Conservation (phyloP, 2,888 invertebrate species). For the Stenolophus ochropezus region DNA sequence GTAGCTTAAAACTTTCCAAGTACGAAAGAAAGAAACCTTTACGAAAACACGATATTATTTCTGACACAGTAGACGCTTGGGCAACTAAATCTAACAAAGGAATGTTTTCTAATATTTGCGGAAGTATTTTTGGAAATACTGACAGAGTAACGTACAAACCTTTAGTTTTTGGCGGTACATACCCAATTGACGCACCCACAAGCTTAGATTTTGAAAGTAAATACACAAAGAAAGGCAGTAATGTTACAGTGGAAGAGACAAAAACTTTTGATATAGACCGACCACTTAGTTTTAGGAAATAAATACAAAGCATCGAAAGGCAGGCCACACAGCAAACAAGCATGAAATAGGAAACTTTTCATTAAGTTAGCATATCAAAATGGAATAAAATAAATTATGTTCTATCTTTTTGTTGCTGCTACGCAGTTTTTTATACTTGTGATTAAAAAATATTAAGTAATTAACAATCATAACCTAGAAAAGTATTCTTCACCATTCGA, state of each 20-base stretch:
- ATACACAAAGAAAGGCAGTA: slow-evolving; percentile 52
- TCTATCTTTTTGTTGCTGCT: too few relatives aligned
- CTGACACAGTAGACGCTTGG: slow-evolving; percentile 80
- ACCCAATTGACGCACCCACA: slow-evolving; percentile 86
- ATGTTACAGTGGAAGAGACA: slow-evolving; percentile 61
- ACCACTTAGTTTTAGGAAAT: slow-evolving; percentile 68
- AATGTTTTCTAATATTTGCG: slow-evolving; percentile 69
- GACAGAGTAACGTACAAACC: slow-evolving; percentile 76
- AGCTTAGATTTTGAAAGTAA: slow-evolving; percentile 46
- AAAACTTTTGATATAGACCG: slow-evolving; percentile 77
- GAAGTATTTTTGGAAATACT: slow-evolving; percentile 64
- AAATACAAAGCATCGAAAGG: neutral
- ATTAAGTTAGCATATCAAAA: too few relatives aligned
- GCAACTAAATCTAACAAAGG: slow-evolving; percentile 71
- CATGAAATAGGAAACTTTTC: too few relatives aligned
- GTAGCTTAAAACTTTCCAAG: slow-evolving; percentile 68
- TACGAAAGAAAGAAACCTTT: slow-evolving; percentile 66
- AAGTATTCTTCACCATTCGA: too few relatives aligned
- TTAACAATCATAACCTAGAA: too few relatives aligned
- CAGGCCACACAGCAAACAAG: too few relatives aligned
- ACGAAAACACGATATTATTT: slow-evolving; percentile 75
- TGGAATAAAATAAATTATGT: too few relatives aligned
- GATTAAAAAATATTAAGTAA: too few relatives aligned
- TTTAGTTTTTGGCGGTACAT: slow-evolving; percentile 89
- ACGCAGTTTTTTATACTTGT: too few relatives aligned